Evolutionary conservation across 2,888 invertebrate species (phyloP), one percentile per base, ranked within the genome.

Genomic region (Troides aeacus): DNA sequence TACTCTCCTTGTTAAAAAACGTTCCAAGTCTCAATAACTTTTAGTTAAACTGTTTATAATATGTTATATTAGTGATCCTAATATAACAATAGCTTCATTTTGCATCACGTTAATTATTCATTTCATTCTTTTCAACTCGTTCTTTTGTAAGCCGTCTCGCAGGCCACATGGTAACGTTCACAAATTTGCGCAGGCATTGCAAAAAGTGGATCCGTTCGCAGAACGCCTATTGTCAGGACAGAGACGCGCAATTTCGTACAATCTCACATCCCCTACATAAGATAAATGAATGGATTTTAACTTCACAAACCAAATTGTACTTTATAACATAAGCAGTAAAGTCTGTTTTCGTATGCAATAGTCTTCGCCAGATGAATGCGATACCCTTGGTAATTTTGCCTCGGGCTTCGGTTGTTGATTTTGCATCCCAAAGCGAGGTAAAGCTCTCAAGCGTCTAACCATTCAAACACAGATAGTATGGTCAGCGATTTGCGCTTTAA

Each of bases 241-340:
- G 87, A 87, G 86, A 83, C 84, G 86, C 85, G 88, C 90, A 89
- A 90, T 90, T 90, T 87, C 83, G 87, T 84, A 82, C 83, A 85
- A 82, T 82, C 87, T 84, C 81, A 82, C 84, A 87, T 89, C 89
- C 90, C 90, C 88, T 90, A 90, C 89, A 88, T 91, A 90, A 87
- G 88, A 87, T 81, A 81, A 88, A 83, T 77, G 76, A 66, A 39
- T 67, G 50, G 53, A 46, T 7, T 62, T 50, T 18, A 15, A 0
- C 62, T 18, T 36, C 12, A 2, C 56, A 76, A 69, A 6, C 57
- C 0, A 81, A 73, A 77, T 68, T 74, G 42, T 68, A 74, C 74
- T 67, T 84, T 78, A 56, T 0, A 0, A 1, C 0, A 0, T 4
- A 0, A 0, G 0, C 0, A 0, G 0, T 71, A 82, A 72, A 73